Evolutionary conservation across 2,888 invertebrate species (phyloP), one percentile per base, ranked within the genome.

Genomic region (Patella caerulea): DNA sequence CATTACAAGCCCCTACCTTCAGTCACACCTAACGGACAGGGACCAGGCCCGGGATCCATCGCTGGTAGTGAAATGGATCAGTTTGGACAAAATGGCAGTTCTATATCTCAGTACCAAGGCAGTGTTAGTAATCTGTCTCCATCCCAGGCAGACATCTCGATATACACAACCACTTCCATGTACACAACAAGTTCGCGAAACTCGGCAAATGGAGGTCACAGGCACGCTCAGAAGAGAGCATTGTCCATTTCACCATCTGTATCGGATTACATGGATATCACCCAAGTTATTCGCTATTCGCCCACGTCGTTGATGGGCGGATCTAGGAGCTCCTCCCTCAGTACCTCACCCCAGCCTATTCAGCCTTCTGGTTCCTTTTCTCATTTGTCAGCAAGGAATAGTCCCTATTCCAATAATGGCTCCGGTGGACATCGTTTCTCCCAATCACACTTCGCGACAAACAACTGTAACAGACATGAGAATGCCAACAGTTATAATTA

Each of bases 221-320:
- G 89, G 54, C 82, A 84, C 12, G 83, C 85, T n/a, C 83, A 83
- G 72, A 91, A 91, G 75, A 81, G 90, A 55, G 90, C 90, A 1
- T 82, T 89, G 24, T 91, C 91, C 0, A 85, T 89, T 75, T 91
- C 91, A 3, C 91, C 91, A 0, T 85, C 89, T 14, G 85, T 89
- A 24, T 88, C 88, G 55, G 89, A 89, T 72, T 90, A 90, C 24
- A 78, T 92, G 54, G 92, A 93, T 81, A 85, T 92, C 74, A 90
- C 90, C 77, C 87, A 88, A 55, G 85, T 92, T 70, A 92, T 92
- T 75, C 85, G 93, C 53, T 88, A 89, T 71, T 92, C 92, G 2
- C 92, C 92, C 24, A 92, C 92, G 3, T 92, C 92, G 19, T 87
- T 92, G 75, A 86, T 87, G 11, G 87, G 86, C 9, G 86, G 88